phyloP scores from a whole-genome alignment of 1,140 invertebrate species.

The Drosophila burlai region DNA sequence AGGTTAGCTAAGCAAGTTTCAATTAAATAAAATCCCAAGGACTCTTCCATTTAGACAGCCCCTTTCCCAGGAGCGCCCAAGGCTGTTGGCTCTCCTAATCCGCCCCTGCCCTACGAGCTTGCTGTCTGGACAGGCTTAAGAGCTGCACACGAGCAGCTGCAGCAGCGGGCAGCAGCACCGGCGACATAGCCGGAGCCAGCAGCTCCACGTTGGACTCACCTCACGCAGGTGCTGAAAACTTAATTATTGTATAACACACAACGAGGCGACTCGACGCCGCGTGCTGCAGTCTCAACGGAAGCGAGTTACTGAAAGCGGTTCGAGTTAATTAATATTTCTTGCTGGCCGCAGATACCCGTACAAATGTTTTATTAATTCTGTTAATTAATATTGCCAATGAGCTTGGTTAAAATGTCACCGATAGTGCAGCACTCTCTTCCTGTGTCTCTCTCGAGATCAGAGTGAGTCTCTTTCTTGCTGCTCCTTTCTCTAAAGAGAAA shows the following conservation, averaged over 20 bases:
- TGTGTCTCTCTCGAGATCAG: conserved; percentile 1
- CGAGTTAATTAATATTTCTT: conserved; percentile 79
- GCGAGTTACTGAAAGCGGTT: conserved; percentile 55
- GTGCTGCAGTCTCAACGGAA: conserved; percentile 31
- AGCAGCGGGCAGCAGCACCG: conserved; percentile 22
- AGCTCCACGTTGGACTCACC: conserved; percentile 61
- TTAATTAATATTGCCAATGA: conserved; percentile 80
- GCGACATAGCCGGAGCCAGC: conserved; percentile 20
- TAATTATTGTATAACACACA: conserved; percentile 82
- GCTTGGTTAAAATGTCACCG: conserved; percentile 66
- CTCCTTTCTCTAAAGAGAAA: background rate
- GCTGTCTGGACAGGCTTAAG: conserved; percentile 44
- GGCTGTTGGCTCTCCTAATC: conserved; percentile 6
- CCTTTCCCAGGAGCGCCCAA: background rate
- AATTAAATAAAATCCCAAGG: background rate
- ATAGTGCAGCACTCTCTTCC: conserved; percentile 15
- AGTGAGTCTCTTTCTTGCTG: background rate
- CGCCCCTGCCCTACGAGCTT: conserved; percentile 18
- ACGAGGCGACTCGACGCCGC: conserved; percentile 22
- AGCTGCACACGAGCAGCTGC: conserved; percentile 49
- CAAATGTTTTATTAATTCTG: conserved; percentile 82
- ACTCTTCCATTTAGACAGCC: background rate
- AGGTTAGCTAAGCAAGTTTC: no score
- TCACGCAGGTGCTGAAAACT: conserved; percentile 81
- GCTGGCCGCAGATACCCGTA: conserved; percentile 44